Conservation (phyloP, 2,113 vertebrate species). For the Lepus europaeus region DNA sequence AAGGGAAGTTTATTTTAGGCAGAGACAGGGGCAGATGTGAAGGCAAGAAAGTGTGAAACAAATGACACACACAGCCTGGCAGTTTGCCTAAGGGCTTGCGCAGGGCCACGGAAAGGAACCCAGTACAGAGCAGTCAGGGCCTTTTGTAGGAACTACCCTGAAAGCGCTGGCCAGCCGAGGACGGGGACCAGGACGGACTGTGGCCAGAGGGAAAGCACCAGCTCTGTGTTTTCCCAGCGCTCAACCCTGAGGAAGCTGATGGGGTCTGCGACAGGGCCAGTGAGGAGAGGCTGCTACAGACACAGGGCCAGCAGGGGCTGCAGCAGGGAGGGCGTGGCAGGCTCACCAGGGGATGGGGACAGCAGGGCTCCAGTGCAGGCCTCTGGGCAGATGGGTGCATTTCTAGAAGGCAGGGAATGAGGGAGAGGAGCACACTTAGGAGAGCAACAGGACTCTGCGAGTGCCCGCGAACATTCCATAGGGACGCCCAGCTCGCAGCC, state of each 20-base stretch:
- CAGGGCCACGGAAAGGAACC: neutral
- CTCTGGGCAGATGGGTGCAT: neutral
- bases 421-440: neutral
- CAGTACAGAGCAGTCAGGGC: neutral
- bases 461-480: neutral
- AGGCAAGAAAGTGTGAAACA: neutral
- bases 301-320: too few relatives aligned
- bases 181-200: neutral
- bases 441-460: neutral
- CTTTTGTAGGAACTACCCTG: neutral
- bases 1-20: neutral
- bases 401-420: neutral
- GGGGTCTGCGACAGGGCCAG: neutral
- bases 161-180: neutral
- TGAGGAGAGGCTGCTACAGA: neutral
- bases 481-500: rapidly evolving
- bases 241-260: too few relatives aligned
- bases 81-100: neutral
- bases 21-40: neutral
- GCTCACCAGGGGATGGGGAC: too few relatives aligned
- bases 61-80: rapidly evolving
- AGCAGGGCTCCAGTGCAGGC: neutral
- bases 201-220: neutral
- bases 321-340: too few relatives aligned
- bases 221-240: neutral